Base-by-base conservation (phyloP, 1,140 invertebrate genomes). In the Drosophila carrolli region DNA sequence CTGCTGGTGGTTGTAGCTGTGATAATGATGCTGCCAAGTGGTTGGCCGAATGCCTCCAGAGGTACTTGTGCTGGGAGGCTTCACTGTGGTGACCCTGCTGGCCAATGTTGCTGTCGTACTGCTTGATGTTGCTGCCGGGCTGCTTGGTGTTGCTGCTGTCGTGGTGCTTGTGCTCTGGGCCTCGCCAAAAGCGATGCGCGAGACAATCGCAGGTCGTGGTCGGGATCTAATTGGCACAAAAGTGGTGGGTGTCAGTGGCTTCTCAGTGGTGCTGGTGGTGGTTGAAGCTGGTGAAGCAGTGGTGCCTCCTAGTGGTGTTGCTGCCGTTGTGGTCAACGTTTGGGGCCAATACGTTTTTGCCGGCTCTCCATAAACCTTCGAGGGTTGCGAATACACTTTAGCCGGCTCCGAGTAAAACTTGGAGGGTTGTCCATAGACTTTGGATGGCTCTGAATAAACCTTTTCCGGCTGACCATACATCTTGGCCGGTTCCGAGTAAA, bases 371-470 rank as follows among this genome's bases (percentile, higher is more conserved):
- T 94, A 94, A 16, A 94, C 93, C 67, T 93, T 93, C 0, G 94
- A 92, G 0, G 93, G 93, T 71, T 93, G 89, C 6, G 88, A 93
- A 63, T 94, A 94, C 5, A 93, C 90, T 67, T 94, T 94, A 19
- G 94, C 94, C 5, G 95, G 95, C 65, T 94, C 93, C 13, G 90
- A 93, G 66, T 94, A 94, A 16, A 93, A 91, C 57, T 94, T 94
- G n/a, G 94, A 94, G 0, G 95, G 94, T 71, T 95, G 94, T 4
- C 94, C 93, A 68, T 96, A 96, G 2, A 95, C 92, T 81, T 95
- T 95, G 0, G 94, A 93, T 0, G 94, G 94, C 81, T 95, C 94
- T 6, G 94, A 93, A 55, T 95, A 95, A n/a, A 95, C 90, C 82
- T 95, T 95, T 2, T 94, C 93, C 5, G 95, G 94, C 92, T 95